Percentiles rank a stretch among this genome's conserved stretches.
Evolutionary conservation across 2,888 invertebrate genomes (phyloP).

Genomic region (Adineta ricciae): DNA sequence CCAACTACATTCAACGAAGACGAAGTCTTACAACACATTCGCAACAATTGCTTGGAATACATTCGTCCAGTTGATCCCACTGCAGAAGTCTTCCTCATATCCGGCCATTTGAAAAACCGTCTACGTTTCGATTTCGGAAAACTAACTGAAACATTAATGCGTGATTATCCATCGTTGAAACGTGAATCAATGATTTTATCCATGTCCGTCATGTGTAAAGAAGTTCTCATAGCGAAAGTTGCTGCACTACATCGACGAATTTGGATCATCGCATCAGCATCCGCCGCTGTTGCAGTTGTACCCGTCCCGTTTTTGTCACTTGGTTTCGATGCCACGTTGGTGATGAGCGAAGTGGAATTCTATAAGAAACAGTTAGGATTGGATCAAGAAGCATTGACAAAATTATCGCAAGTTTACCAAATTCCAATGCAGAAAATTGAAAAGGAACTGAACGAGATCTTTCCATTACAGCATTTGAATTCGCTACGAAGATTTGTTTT

Average conservation of each 20-base stretch:
- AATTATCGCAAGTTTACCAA: neutral
- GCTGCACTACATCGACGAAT: neutral
- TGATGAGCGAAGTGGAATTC: neutral
- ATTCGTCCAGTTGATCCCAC: neutral
- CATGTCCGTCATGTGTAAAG: slow-evolving; percentile 18
- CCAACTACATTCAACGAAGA: neutral
- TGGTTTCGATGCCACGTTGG: neutral
- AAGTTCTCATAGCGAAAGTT: neutral
- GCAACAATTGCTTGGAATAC: slow-evolving; percentile 2
- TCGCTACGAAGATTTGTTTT: neutral
- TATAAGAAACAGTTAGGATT: slow-evolving; percentile 5
- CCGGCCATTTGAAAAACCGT: neutral
- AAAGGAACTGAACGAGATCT: neutral
- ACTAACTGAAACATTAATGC: neutral
- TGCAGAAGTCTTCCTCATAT: slow-evolving; percentile 12
- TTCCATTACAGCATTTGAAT: slow-evolving; percentile 6
- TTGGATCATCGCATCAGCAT: neutral
- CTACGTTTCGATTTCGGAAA: neutral
- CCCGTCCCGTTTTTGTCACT: neutral
- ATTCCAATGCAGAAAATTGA: neutral
- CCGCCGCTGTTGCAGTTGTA: neutral
- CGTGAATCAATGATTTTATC: slow-evolving; percentile 20
- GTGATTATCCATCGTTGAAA: slow-evolving; percentile 17
- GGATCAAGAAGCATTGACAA: neutral
- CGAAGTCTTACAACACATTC: neutral